phyloP scores from a whole-genome alignment of 1,140 invertebrate genomes.

The Procambarus virginalis region DNA sequence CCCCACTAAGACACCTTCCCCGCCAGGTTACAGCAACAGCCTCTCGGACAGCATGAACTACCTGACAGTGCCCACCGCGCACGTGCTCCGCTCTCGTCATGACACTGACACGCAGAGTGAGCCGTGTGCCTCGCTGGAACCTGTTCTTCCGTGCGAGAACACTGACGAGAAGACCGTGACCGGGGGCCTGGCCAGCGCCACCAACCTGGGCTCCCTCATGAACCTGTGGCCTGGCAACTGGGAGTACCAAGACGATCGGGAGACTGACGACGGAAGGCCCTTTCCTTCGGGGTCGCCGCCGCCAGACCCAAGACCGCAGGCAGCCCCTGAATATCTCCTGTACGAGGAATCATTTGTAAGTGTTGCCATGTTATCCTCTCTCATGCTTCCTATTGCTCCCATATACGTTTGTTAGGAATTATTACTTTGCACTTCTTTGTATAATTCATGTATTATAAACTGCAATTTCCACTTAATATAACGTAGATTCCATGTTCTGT shows the following conservation, averaged over 20 bases:
- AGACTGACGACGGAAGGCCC: neutral
- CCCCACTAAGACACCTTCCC: slow-evolving; percentile 34
- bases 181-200: slow-evolving; percentile 5
- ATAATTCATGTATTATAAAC: neutral
- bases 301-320: slow-evolving; percentile 51
- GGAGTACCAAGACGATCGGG: neutral
- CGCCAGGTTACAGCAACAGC: slow-evolving; percentile 14
- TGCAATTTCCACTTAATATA: neutral
- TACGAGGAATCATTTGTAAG: slow-evolving; percentile 62
- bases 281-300: slow-evolving; percentile 31
- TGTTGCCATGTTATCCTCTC: neutral
- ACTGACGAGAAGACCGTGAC: neutral
- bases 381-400: neutral
- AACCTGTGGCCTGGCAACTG: slow-evolving; percentile 44
- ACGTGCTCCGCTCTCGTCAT: neutral
- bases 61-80: slow-evolving; percentile 43
- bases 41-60: slow-evolving; percentile 54
- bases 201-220: slow-evolving; percentile 56
- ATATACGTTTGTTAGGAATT: too few species aligned
- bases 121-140: neutral
- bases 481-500: slow-evolving; percentile 14
- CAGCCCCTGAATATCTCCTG: slow-evolving; percentile 43
- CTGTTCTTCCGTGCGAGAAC: neutral
- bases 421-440: too few species aligned
- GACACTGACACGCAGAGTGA: slow-evolving; percentile 32